These are phyloP conservation scores for Hydropsyche betteni DNA, from an alignment of 2,888 invertebrate species.

Conservation along the genomic window DNA sequence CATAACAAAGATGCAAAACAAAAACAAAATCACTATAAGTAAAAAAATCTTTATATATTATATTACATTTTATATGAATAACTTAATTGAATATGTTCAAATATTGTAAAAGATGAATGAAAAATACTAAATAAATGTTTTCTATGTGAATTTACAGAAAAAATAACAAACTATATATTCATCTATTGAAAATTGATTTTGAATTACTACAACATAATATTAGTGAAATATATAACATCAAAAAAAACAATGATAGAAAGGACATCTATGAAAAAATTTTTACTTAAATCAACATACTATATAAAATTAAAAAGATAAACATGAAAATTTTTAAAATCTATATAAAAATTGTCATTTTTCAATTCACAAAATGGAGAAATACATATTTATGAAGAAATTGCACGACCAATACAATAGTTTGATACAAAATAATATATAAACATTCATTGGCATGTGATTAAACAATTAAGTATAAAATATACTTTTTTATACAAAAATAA, in stretches of 20 bases:
- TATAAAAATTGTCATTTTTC: too few species aligned
- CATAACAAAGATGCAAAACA: too few species aligned
- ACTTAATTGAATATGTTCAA: too few species aligned
- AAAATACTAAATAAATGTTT: too few species aligned
- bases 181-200: neutral
- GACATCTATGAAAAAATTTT: neutral
- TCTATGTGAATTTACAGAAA: too few species aligned
- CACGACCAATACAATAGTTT: neutral
- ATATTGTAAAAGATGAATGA: too few species aligned
- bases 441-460: slow-evolving; percentile 13
- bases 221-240: slow-evolving; percentile 1
- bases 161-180: too few species aligned
- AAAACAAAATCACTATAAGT: too few species aligned
- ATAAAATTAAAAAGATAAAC: slow-evolving; percentile 15
- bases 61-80: too few species aligned
- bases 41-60: too few species aligned
- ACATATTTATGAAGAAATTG: slow-evolving; percentile 1
- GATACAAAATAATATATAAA: neutral
- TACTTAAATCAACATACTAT: slow-evolving; percentile 20
- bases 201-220: slow-evolving; percentile 8
- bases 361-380: slow-evolving; percentile 5
- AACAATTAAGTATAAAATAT: too few species aligned
- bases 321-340: neutral
- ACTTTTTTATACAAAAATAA: too few species aligned
- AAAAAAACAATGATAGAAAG: neutral